Evolutionary conservation across 2,113 vertebrate genomes (phyloP).

Genomic region (Aegotheles bennettii): DNA sequence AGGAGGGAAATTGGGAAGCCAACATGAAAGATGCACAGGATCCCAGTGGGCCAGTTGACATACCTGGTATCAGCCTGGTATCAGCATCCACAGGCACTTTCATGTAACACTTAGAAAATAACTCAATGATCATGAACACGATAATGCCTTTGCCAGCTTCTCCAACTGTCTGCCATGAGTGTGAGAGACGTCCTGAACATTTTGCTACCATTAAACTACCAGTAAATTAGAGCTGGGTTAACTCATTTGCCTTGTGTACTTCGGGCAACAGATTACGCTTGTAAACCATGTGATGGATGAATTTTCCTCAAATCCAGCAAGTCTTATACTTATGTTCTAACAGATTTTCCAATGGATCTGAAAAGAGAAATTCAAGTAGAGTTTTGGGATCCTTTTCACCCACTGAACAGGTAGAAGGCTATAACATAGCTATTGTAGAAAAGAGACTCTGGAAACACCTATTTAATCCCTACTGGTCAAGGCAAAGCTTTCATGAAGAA

Average conservation of each 20-base stretch:
- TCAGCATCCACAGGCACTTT: not conserved
- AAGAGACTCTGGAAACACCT: not conserved
- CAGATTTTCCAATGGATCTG: not conserved
- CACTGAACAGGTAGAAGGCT: not conserved
- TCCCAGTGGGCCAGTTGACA: not conserved
- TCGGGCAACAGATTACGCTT: not conserved
- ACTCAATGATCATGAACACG: not conserved
- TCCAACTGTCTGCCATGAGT: not conserved
- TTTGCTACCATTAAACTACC: not conserved
- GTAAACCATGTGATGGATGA: not conserved
- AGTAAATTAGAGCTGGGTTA: not conserved
- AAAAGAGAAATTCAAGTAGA: not conserved
- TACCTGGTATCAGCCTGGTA: not conserved
- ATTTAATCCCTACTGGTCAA: not conserved
- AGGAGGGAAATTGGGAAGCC: not conserved
- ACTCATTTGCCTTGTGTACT: accelerated
- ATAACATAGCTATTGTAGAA: not conserved
- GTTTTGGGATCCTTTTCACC: not conserved
- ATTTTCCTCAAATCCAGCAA: not conserved
- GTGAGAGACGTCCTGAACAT: not conserved
- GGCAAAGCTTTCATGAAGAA: not conserved
- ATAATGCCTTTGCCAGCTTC: not conserved
- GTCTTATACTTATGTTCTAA: not conserved
- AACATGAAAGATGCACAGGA: not conserved
- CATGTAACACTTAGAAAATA: not conserved